Evolutionary conservation across 2,797 vertebrate species (phyloP).

Genomic region (Tenualosa thibaudeaui): DNA sequence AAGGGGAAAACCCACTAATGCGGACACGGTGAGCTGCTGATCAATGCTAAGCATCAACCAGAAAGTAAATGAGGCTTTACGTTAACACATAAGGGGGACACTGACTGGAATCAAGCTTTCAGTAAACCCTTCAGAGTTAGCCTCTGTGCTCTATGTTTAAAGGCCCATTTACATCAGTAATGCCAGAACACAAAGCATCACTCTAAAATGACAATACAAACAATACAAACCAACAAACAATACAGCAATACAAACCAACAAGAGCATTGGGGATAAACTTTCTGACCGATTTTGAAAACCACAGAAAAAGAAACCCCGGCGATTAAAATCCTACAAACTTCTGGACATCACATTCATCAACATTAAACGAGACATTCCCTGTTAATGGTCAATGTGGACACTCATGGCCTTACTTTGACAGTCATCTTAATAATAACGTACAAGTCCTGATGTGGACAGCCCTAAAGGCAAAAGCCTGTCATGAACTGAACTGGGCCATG

Average conservation of each 20-base stretch:
- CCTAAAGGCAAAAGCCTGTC: not conserved
- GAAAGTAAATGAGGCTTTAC: not conserved
- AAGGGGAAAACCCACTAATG: conserved; percentile 5
- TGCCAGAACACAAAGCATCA: not conserved
- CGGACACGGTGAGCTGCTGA: not conserved
- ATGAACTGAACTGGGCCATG: not conserved
- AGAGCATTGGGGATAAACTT: too few species aligned
- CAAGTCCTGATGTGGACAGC: too few species aligned
- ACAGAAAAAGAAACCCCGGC: too few species aligned
- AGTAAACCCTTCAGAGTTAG: not conserved
- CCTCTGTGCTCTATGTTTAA: not conserved
- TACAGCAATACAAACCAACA: too few species aligned
- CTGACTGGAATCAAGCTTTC: not conserved
- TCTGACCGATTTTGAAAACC: too few species aligned
- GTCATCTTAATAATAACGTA: too few species aligned
- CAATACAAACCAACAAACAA: not conserved
- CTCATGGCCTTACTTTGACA: too few species aligned
- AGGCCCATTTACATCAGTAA: too few species aligned
- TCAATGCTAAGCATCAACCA: not conserved
- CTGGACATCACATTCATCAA: too few species aligned
- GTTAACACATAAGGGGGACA: not conserved
- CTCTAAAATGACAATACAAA: not conserved
- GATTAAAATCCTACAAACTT: too few species aligned
- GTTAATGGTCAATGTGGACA: too few species aligned
- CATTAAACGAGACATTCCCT: too few species aligned